A percentile compares a stretch with the other conserved stretches of the same genome.
Conservation (phyloP, 2,113 vertebrate genomes). For the Dicrurus megarhynchus region DNA sequence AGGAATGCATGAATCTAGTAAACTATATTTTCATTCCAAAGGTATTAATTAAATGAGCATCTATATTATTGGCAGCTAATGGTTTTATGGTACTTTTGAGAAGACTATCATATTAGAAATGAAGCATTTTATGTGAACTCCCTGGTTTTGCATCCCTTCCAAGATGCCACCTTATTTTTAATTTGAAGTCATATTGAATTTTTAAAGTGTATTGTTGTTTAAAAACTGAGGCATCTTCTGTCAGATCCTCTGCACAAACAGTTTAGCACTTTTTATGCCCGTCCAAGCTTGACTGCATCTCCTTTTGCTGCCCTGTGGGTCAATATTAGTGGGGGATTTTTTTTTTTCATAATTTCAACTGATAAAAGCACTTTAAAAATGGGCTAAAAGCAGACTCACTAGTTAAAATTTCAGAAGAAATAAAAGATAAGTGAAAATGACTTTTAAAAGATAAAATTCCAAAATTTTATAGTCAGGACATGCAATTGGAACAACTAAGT, state of each 20-base stretch:
- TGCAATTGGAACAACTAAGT: neutral
- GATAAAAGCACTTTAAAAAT: neutral
- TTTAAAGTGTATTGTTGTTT: neutral
- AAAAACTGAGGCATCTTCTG: neutral
- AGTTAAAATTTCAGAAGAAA: neutral
- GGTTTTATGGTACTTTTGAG: neutral
- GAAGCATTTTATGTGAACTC: neutral
- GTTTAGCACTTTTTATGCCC: neutral
- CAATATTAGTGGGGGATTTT: neutral
- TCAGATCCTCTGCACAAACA: neutral
- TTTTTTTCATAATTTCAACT: neutral
- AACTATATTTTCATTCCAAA: neutral
- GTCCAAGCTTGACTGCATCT: neutral
- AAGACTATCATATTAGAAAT: neutral
- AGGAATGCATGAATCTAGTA: neutral
- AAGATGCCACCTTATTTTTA: neutral
- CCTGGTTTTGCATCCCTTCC: neutral
- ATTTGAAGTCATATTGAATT: neutral
- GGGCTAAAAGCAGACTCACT: neutral
- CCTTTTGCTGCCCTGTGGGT: neutral
- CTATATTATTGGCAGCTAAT: neutral
- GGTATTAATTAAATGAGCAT: neutral
- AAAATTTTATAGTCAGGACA: neutral
- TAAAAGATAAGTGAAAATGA: neutral
- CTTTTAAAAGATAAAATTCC: neutral